These are phyloP conservation scores for Vanacampus margaritifer DNA, from an alignment of 2,113 vertebrate species.

Conservation along the genomic window DNA sequence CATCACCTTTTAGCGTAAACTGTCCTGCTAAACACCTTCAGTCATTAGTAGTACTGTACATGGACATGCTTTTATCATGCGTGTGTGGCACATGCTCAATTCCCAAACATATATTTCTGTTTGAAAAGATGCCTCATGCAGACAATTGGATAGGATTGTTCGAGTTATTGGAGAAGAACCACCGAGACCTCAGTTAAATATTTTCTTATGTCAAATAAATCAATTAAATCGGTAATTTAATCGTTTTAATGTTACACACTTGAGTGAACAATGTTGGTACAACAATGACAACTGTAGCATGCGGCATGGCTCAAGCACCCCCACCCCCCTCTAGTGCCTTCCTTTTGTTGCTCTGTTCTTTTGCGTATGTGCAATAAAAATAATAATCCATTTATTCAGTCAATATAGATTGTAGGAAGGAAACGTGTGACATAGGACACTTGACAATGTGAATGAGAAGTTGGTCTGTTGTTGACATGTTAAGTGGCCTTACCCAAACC, in stretches of 20 bases:
- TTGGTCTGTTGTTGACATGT: background rate
- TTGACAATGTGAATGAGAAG: background rate
- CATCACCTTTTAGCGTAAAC: background rate
- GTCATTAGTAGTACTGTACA: background rate
- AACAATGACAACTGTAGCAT: background rate
- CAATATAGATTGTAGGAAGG: background rate
- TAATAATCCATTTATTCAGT: too few species aligned
- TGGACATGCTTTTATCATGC: slow-evolving; percentile 49
- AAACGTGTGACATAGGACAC: too few species aligned
- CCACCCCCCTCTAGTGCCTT: too few species aligned
- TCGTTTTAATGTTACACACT: too few species aligned
- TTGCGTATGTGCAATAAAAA: too few species aligned
- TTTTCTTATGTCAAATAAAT: background rate
- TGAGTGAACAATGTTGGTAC: too few species aligned
- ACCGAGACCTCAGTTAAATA: background rate
- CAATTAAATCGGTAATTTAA: too few species aligned
- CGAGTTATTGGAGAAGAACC: slow-evolving; percentile 34
- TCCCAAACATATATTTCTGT: background rate
- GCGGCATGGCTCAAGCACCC: too few species aligned
- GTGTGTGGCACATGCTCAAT: slow-evolving; percentile 55
- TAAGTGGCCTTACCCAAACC: background rate
- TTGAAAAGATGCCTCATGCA: slow-evolving; percentile 55
- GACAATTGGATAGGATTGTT: slow-evolving; percentile 15
- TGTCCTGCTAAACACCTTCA: background rate
- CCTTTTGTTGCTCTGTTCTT: too few species aligned